phyloP scores from a whole-genome alignment of 2,113 vertebrate species.

The Catharus bicknelli region DNA sequence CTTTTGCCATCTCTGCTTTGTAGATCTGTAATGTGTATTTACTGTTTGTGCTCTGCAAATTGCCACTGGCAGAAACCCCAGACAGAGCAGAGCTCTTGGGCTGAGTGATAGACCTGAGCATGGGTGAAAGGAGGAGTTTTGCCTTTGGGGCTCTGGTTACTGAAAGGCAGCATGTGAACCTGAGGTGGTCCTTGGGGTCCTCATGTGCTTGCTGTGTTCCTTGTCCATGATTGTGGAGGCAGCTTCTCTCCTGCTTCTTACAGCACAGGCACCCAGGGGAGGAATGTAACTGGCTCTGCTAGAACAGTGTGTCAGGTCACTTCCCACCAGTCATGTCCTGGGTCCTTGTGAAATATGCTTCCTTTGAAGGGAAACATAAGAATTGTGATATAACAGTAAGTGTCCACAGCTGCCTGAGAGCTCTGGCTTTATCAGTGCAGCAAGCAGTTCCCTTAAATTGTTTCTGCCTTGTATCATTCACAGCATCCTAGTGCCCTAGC shows the following conservation, averaged over 20 bases:
- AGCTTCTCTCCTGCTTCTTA: neutral
- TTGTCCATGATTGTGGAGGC: fast-evolving
- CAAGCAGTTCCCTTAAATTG: neutral
- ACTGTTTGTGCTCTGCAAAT: neutral
- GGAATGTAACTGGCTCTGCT: neutral
- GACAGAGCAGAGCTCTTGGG: neutral
- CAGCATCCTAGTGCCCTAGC: neutral
- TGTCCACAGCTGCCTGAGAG: neutral
- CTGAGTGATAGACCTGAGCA: neutral
- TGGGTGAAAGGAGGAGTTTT: neutral
- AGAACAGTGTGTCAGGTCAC: neutral
- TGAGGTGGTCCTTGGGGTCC: neutral
- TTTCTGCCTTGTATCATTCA: neutral
- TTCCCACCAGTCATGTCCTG: neutral
- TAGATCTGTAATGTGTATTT: neutral
- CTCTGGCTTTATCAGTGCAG: neutral
- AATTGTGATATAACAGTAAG: neutral
- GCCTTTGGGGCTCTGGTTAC: neutral
- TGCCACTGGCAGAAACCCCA: neutral
- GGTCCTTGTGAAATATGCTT: neutral
- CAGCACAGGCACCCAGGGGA: neutral
- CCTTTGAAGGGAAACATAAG: neutral
- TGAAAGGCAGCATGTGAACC: neutral
- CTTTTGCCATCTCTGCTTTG: neutral
- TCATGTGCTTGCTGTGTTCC: neutral